Evolutionary conservation across 2,797 vertebrate species (phyloP), one percentile per base, ranked within the genome.

Genomic region (Poecile montanus): DNA sequence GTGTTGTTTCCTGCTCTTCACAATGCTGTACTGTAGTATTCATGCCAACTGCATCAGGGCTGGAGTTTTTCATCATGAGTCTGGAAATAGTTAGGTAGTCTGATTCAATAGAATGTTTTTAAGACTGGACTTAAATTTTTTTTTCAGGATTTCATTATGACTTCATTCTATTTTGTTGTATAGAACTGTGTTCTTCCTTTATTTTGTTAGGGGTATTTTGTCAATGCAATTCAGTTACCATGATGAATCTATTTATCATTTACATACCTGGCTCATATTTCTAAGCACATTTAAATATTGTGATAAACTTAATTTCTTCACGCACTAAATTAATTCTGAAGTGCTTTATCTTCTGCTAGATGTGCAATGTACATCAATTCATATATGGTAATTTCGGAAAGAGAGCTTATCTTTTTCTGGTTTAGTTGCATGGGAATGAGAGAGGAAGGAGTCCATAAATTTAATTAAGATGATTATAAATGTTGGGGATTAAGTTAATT

Each of bases 381-480:
- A 25, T 87, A 34, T 50, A 47, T 54, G 40, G n/a, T 85, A 80
- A 78, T 77, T 89, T 92, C 83, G 38, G 42, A 77, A 91, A 76
- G 56, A 62, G 29, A 80, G 56, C 45, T 92, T 61, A 7, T 61
- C 84, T 77, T 84, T 70, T 70, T 70, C 34, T 34, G 65, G 11
- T 86, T 76, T 67, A 77, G 45, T 77, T 65, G 57, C 86, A 67
- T 32, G 26, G 57, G 48, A 89, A 56, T 61, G 75, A 87, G 81
- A 81, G 44, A 71, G 63, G 61, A 85, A 82, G 1, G n/a, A 85
- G 60, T 86, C 75, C 61, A 74, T 93, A 88, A 85, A 89, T 82
- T 91, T 95, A 92, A 95, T 96, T 94, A 82, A 95, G 83, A 83
- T 80, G 80, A 78, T 93, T 94, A 76, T 76, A 92, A 94, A 87